A percentile compares a stretch with the other conserved stretches of the same genome.
Evolutionary conservation across 2,888 invertebrate species (phyloP).

Genomic region (Oligia strigilis): DNA sequence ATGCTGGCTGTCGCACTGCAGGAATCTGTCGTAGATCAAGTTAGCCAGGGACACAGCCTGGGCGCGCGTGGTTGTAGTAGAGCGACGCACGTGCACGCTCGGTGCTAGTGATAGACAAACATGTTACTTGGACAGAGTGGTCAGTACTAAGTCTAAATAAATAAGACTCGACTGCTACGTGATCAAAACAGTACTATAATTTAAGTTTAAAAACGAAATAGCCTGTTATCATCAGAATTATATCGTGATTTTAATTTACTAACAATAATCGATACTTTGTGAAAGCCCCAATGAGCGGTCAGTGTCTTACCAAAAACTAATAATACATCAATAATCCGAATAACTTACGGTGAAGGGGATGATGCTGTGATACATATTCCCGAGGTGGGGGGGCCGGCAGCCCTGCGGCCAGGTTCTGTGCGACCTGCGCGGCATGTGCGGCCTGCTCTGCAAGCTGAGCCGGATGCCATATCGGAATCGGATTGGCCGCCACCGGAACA

Average conservation of each 20-base stretch:
- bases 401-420: constrained; percentile 8
- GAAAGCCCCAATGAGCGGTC: no score
- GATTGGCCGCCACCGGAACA: constrained; percentile 14
- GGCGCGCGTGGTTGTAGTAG: constrained; percentile 63
- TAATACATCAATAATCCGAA: neutral
- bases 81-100: constrained; percentile 70
- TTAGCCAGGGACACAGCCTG: constrained; percentile 70
- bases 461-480: constrained; percentile 16
- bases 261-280: neutral
- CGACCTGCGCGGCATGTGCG: constrained; percentile 4
- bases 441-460: constrained; percentile 27
- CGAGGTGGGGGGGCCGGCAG: neutral
- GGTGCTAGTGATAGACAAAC: constrained; percentile 58
- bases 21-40: constrained; percentile 78
- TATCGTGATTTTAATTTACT: neutral
- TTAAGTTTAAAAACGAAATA: neutral
- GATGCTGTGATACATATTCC: neutral
- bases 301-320: neutral
- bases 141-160: neutral
- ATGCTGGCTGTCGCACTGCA: constrained; percentile 78
- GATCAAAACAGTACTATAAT: neutral
- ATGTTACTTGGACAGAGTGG: neutral
- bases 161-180: no score
- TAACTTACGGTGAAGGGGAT: constrained; percentile 5
- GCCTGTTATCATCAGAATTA: neutral